These are phyloP conservation scores for Petrocephalus microphthalmus DNA, from an alignment of 2,113 vertebrate species.

Conservation along the genomic window DNA sequence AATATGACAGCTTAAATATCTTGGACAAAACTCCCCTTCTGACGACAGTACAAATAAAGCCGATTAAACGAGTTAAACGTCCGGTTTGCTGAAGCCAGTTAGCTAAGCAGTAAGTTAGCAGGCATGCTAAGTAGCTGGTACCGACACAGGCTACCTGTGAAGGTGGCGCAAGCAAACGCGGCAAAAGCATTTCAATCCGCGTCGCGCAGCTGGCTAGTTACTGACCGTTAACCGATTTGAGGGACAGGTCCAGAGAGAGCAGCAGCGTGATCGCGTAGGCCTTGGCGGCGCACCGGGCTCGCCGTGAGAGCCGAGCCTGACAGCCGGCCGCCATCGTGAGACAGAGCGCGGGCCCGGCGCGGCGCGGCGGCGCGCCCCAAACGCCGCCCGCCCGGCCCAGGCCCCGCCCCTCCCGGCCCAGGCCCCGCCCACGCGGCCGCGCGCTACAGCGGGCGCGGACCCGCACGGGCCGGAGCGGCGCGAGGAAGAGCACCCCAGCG, in stretches of 20 bases:
- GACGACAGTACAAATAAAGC: background rate
- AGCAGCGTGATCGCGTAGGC: slow-evolving; percentile 43
- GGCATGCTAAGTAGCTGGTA: background rate
- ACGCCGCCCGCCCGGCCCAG: background rate
- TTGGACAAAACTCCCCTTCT: background rate
- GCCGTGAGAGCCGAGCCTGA: slow-evolving; percentile 43
- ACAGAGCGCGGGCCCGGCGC: slow-evolving; percentile 8
- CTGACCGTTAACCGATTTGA: slow-evolving; percentile 45
- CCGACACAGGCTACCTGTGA: too few species aligned
- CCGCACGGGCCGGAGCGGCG: background rate
- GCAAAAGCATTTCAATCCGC: background rate
- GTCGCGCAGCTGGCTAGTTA: background rate
- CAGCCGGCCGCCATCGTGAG: slow-evolving; percentile 42
- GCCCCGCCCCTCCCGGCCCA: background rate
- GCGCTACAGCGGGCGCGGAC: background rate
- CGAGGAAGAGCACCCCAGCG: background rate
- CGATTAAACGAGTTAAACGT: background rate
- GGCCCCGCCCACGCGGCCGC: background rate
- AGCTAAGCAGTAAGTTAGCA: background rate
- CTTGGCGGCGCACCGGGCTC: slow-evolving; percentile 43
- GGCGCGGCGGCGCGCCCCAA: background rate
- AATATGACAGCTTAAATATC: background rate
- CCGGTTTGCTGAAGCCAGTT: background rate
- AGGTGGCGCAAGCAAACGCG: background rate
- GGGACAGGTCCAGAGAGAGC: slow-evolving; percentile 43